Evolutionary conservation across 2,888 invertebrate genomes (phyloP), one percentile per base, ranked within the genome.

Genomic region (Acronicta aceris): DNA sequence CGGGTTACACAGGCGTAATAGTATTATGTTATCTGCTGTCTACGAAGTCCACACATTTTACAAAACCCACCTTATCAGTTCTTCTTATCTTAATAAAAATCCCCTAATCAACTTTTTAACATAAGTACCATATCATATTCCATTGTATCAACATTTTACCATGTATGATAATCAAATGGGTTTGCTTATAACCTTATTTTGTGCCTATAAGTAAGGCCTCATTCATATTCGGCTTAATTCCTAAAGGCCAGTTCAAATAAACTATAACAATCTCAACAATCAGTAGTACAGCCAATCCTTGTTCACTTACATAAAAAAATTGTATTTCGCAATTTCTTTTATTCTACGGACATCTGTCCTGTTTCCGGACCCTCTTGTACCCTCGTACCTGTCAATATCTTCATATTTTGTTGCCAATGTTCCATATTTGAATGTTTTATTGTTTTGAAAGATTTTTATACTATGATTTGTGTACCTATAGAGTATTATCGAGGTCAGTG

Each of bases 301-400:
- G 57, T 53, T 52, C 65, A 63, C 62, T 78, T 60, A 65, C 72
- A 76, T 72, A 71, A 81, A 83, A 83, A 79, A 85, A 82, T 81
- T 75, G 65, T 79, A 74, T 81, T 84, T 85, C 73, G 79, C 75
- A 83, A 82, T 88, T 86, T 84, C 84, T 89, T 89, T 90, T 85
- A 87, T 88, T 89, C 82, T 75, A 74, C 76, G 81, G 88, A 89
- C 89, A 91, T 89, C 86, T 92, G 90, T 89, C 89, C 83, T 74
- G 81, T 85, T 84, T 80, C 82, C 85, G 80, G 81, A 88, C 90
- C 90, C 88, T 89, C 89, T 85, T 78, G 76, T 77, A 91, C 91
- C 92, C 91, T 90, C 79, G 85, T 89, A 87, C 86, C 87, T 90
- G 89, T 89, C 91, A 90, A 90, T 90, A 79, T 89, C 87, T 89